Evolutionary conservation across 1,140 invertebrate species (phyloP), one percentile per base, ranked within the genome.

Genomic region (Pissodes strobi): DNA sequence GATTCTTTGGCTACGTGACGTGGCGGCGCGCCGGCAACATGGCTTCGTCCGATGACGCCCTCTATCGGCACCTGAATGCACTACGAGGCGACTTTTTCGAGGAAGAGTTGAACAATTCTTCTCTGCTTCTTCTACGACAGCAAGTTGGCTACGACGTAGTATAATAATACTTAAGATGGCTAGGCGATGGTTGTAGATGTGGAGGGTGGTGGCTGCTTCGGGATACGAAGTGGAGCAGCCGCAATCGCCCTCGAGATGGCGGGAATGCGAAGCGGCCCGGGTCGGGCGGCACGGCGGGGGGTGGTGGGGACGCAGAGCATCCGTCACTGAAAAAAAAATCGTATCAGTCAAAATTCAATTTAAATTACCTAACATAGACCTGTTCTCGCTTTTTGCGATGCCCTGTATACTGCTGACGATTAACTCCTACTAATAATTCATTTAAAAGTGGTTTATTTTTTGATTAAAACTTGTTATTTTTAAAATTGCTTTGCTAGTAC

Each of bases 291-390:
- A 57, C 48, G 43, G 19, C 38, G 19, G 34, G 21, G 55, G 48
- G 19, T 55, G 45, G 30, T 59, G 45, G 70, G 69, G 71, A 74
- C 73, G 76, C 76, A 76, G 73, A 73, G 72, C 75, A 73, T 78
- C 76, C 76, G 73, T 78, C 74, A 78, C 76, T 78, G 66, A 56
- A 74, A 72, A 59, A 37, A 72, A 45, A 72, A 71, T 22, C 23
- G 1, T 12, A 43, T 1, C 17, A 1, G 17, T 27, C 9, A 27
- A 27, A 27, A 27, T 27, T 27, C 9, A 27, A 27, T 5, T 27
- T 27, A 3, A 27, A 27, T n/a, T n/a, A 34, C 12, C 30, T 5
- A 34, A 12, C 13, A 38, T 19, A 8, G 10, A n/a, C n/a, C n/a
- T n/a, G n/a, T n/a, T n/a, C n/a, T n/a, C n/a, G n/a, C n/a, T n/a